Evolutionary conservation across 2,888 invertebrate genomes (phyloP).

Genomic region (Herminia tarsipennalis): DNA sequence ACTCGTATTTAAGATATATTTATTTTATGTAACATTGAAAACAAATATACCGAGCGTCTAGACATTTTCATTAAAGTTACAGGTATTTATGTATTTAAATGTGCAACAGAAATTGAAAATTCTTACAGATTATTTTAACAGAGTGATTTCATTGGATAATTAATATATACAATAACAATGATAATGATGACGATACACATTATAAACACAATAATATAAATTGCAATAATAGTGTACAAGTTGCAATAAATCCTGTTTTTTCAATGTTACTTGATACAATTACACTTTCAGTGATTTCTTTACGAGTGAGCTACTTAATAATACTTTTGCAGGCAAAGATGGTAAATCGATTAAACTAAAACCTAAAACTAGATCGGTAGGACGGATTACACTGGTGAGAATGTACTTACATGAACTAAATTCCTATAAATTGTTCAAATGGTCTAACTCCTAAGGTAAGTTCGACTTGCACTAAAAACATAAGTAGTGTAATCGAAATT

Average conservation of each 20-base stretch:
- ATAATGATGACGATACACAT: no score
- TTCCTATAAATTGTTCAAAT: slow-evolving; percentile 10
- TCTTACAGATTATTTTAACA: no score
- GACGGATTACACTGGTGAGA: slow-evolving; percentile 74
- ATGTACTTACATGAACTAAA: slow-evolving; percentile 36
- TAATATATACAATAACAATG: no score
- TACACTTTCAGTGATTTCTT: slow-evolving; percentile 30
- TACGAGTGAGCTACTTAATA: slow-evolving; percentile 51
- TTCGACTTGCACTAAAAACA: background rate
- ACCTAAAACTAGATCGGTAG: slow-evolving; percentile 63
- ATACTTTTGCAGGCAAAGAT: slow-evolving; percentile 81
- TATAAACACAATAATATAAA: no score
- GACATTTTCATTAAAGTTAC: no score
- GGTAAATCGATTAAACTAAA: slow-evolving; percentile 32
- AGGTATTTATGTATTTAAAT: no score
- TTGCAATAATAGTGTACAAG: no score
- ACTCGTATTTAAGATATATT: slow-evolving; percentile 17
- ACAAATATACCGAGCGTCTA: no score
- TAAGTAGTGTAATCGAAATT: no score
- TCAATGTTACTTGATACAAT: slow-evolving; percentile 23
- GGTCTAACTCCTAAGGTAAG: slow-evolving; percentile 6
- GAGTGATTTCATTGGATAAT: no score
- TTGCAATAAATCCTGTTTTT: no score
- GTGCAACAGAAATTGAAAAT: no score
- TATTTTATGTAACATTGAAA: slow-evolving; percentile 20